These are phyloP conservation scores for Pelodytes ibericus DNA, from an alignment of 2,797 vertebrate genomes.

Conservation along the genomic window DNA sequence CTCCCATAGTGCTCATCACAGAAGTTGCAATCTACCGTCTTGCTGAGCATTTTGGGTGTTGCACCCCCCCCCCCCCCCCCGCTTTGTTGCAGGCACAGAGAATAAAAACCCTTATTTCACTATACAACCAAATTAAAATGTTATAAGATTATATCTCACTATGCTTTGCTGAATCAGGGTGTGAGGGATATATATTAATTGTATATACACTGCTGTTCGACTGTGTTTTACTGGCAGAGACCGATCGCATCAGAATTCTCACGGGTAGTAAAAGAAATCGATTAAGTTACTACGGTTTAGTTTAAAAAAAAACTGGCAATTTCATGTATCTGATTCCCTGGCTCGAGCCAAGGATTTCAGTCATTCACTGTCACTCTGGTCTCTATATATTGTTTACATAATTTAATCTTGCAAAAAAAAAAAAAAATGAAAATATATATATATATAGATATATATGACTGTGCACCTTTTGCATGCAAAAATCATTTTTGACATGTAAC, in stretches of 20 bases:
- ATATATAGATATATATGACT: slow-evolving; percentile 45
- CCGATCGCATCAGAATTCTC: not conserved
- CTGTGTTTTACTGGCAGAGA: not conserved
- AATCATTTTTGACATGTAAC: slow-evolving; percentile 47
- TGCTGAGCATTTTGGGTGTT: too few relatives aligned
- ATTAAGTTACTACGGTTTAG: too few relatives aligned
- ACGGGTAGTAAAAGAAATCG: not conserved
- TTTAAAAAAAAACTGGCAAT: not conserved
- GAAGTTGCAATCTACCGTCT: too few relatives aligned
- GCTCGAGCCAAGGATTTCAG: slow-evolving; percentile 44
- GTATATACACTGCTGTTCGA: not conserved
- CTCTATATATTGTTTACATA: slow-evolving; percentile 73
- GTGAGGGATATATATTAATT: not conserved
- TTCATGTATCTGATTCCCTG: slow-evolving; percentile 18
- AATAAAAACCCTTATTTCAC: too few relatives aligned
- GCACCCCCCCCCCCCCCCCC: too few relatives aligned
- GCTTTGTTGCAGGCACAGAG: too few relatives aligned
- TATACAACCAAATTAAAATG: too few relatives aligned
- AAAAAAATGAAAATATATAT: slow-evolving; percentile 38
- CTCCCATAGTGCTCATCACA: too few relatives aligned
- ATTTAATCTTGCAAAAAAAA: slow-evolving; percentile 73
- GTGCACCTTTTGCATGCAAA: slow-evolving; percentile 53
- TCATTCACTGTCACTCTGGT: slow-evolving; percentile 43
- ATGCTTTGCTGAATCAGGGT: not conserved
- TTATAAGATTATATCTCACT: too few relatives aligned